Evolutionary conservation across 1,140 invertebrate genomes (phyloP), one percentile per base, ranked within the genome.

Genomic region (Aphidius gifuensis): DNA sequence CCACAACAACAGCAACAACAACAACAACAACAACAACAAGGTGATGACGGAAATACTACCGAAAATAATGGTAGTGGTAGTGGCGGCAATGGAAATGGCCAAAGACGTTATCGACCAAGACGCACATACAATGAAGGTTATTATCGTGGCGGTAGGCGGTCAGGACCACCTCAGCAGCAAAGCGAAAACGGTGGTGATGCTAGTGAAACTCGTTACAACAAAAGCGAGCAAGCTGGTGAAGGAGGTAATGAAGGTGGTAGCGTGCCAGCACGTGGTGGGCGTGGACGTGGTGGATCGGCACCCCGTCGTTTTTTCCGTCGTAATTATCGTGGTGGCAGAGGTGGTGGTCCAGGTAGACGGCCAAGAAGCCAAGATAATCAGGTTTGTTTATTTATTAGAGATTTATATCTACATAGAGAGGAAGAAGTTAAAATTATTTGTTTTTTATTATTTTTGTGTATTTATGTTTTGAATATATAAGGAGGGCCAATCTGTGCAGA

Each of bases 281-380:
- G 81, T 4, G 77, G 79, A 46, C 77, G 81, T 47, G 79, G 82
- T 57, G 79, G 83, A 59, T 79, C 83, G n/a, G 51, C 8, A 46
- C 82, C 84, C 65, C 83, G 87, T 68, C 84, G 87, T 62, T 88
- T 85, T 76, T 88, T 85, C 81, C 85, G 86, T 62, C 84, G 87
- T 53, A 84, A 86, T 67, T 84, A 82, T 72, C 83, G 85, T 61
- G 83, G 85, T 58, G 84, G 84, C 61, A 78, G 83, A 67, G 81
- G 83, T n/a, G 73, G 77, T 11, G 81, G 82, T 53, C 78, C 78
- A 32, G 73, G 70, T 23, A 77, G 83, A 66, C 79, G 82, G 67
- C 82, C 80, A 58, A 82, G 83, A 60, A 85, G 83, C 66, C 85
- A 86, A 70, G 85, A 86, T 69, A 82, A 82, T 72, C 79, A 85